These are phyloP conservation scores for Phasia obesa DNA, from an alignment of 2,888 invertebrate genomes.

Conservation along the genomic window DNA sequence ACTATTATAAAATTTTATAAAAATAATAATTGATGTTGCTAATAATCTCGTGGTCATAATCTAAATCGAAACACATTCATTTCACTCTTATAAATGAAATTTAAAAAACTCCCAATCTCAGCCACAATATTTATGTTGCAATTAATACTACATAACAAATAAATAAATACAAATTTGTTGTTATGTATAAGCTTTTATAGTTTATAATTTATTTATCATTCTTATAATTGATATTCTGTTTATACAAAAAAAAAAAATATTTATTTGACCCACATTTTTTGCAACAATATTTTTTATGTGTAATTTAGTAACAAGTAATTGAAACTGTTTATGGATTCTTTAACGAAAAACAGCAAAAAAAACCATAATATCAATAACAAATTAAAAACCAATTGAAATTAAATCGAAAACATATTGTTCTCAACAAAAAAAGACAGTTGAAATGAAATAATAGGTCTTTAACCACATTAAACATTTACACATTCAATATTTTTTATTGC, in stretches of 20 bases:
- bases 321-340: conserved; percentile 33
- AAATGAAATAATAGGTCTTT: conserved; percentile 37
- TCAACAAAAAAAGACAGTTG: conserved; percentile 17
- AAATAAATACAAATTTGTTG: no score
- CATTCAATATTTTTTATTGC: background rate
- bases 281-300: background rate
- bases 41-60: no score
- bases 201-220: no score
- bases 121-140: no score
- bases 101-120: no score
- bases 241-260: conserved; percentile 3
- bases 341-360: conserved; percentile 20
- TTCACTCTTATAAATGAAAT: no score
- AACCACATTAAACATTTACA: conserved; percentile 35
- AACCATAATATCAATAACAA: conserved; percentile 12
- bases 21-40: no score
- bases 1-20: no score
- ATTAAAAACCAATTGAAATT: conserved; percentile 63
- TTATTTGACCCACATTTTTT: conserved; percentile 56
- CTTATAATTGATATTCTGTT: no score
- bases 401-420: conserved; percentile 50
- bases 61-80: no score
- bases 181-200: no score
- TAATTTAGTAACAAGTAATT: conserved; percentile 52
- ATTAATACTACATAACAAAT: no score